Evolutionary conservation across 2,888 invertebrate genomes (phyloP).

Genomic region (Erpobdella octoculata): DNA sequence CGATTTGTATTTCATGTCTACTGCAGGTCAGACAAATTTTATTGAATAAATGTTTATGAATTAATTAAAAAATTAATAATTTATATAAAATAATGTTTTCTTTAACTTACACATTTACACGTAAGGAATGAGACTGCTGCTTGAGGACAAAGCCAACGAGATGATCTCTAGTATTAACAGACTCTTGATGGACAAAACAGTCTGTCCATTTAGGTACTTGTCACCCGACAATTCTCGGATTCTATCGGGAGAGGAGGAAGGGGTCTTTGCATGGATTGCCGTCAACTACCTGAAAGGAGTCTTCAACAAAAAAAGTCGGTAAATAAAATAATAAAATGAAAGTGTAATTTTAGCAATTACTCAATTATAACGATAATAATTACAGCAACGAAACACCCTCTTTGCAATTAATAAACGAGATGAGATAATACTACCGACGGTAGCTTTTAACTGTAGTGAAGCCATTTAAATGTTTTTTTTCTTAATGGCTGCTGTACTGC

Average conservation of each 20-base stretch:
- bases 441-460: too few species aligned
- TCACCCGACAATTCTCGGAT: slow-evolving; percentile 37
- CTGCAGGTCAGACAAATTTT: slow-evolving; percentile 29
- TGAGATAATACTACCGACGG: too few species aligned
- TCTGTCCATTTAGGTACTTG: not conserved
- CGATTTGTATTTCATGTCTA: slow-evolving; percentile 31
- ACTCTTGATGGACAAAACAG: slow-evolving; percentile 29
- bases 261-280: slow-evolving; percentile 56
- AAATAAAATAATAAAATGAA: not conserved
- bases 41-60: not conserved
- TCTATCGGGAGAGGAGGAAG: slow-evolving; percentile 57
- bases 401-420: too few species aligned
- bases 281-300: slow-evolving; percentile 51
- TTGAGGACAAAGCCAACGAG: slow-evolving; percentile 3
- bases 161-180: slow-evolving; percentile 4
- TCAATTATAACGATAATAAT: too few species aligned
- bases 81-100: not conserved
- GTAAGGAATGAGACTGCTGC: slow-evolving; percentile 10
- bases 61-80: not conserved
- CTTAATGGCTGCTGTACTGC: too few species aligned
- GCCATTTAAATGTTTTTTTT: too few species aligned
- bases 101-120: too few species aligned
- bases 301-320: slow-evolving; percentile 5
- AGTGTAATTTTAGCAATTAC: too few species aligned
- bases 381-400: too few species aligned